Evolutionary conservation across 2,888 invertebrate species (phyloP).

Genomic region (Trypoxylon attenuatum): DNA sequence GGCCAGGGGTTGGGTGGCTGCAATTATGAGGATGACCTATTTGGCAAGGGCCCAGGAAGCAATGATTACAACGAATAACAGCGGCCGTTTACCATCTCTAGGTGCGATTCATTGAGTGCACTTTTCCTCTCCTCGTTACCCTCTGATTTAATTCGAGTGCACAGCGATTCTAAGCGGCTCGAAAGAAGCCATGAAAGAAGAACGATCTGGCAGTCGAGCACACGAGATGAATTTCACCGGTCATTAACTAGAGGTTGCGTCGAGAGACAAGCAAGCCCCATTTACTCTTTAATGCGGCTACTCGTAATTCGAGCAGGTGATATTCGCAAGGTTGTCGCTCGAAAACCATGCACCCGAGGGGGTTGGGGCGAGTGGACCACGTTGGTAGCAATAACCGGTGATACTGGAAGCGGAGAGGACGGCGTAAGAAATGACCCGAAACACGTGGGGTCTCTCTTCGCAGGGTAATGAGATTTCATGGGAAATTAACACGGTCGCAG

Average conservation of each 20-base stretch:
- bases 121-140: neutral
- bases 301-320: neutral
- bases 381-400: neutral
- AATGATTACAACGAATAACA: slow-evolving; percentile 10
- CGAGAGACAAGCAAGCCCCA: too few relatives aligned
- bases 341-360: neutral
- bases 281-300: neutral
- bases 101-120: slow-evolving; percentile 1
- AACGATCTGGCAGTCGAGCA: too few relatives aligned
- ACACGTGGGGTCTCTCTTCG: neutral
- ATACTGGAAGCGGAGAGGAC: neutral
- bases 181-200: too few relatives aligned
- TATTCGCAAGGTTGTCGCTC: neutral
- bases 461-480: slow-evolving; percentile 25
- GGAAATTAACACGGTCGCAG: slow-evolving; percentile 31
- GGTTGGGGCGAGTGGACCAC: neutral
- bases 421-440: neutral
- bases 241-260: too few relatives aligned
- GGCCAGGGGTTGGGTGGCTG: neutral
- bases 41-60: slow-evolving; percentile 11
- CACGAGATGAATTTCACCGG: too few relatives aligned
- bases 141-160: neutral
- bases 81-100: neutral
- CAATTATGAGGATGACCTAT: slow-evolving; percentile 21
- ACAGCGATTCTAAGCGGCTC: too few relatives aligned